Percentiles rank a stretch among this genome's conserved stretches.
phyloP scores from a whole-genome alignment of 2,113 vertebrate genomes.

The Aspiorhynchus laticeps region DNA sequence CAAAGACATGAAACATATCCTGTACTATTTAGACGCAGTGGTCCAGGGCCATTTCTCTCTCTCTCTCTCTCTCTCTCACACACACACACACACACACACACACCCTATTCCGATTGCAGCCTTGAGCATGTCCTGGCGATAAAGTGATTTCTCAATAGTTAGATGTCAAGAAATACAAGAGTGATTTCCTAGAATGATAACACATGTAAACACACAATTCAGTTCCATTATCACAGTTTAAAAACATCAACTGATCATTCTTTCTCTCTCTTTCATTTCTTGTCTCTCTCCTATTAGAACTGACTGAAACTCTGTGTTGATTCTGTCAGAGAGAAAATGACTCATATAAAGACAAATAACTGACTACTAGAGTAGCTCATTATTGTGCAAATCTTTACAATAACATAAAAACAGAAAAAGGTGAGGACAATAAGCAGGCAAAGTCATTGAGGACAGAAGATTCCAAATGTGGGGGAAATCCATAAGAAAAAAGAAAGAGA shows the following conservation, averaged over 20 bases:
- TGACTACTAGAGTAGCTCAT: not conserved
- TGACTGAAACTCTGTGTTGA: not conserved
- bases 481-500: not conserved
- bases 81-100: slow-evolving; percentile 23
- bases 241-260: not conserved
- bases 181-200: not conserved
- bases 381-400: not conserved
- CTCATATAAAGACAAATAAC: not conserved
- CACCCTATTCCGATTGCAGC: not conserved
- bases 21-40: slow-evolving; percentile 4
- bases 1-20: not conserved
- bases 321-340: not conserved
- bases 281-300: not conserved
- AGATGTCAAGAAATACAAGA: not conserved
- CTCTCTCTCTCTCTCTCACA: not conserved
- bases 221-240: not conserved
- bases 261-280: not conserved
- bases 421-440: not conserved
- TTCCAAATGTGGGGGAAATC: not conserved
- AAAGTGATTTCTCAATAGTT: slow-evolving; percentile 31
- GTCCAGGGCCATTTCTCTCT: not conserved
- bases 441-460: not conserved
- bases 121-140: slow-evolving; percentile 16
- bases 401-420: not conserved
- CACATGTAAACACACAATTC: not conserved